Evolutionary conservation across 2,797 vertebrate species (phyloP), one percentile per base, ranked within the genome.

Genomic region (Tapirus indicus): DNA sequence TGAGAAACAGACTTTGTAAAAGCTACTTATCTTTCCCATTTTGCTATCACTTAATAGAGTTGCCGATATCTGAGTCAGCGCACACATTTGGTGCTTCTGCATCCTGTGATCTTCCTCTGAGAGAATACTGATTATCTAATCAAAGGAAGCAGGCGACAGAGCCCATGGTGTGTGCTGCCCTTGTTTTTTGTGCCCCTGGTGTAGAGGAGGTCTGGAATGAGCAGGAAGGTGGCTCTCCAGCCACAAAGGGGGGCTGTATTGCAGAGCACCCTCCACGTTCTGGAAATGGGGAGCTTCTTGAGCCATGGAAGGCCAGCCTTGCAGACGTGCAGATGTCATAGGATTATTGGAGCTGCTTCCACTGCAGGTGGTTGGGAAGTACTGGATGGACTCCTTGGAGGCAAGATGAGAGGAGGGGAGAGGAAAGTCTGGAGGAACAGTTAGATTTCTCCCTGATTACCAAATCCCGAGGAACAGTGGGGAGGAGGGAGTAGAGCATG

Each of bases 401-500:
- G 88, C 84, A 0, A 17, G 71, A 38, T 21, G 69, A 23, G 52
- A 54, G 88, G 92, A 23, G 4, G 47, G 72, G 90, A 58, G 54
- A 54, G 75, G 85, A 13, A 54, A 32, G 66, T 16, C 87, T 84
- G 93, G 89, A 69, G 35, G 90, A 66, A 47, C 41, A 27, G 79
- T 64, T 23, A 35, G 75, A 92, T 97, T 90, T 90, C 91, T 97
- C 92, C 52, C 77, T 5, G 75, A 58, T 94, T 85, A 95, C 96
- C 49, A 92, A 95, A 92, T 78, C 14, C 4, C 0, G 7, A 56
- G 92, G 54, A 9, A 25, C 35, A 44, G 44, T 6, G 8, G 85
- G 41, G 32, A 41, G 58, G 18, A 12, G 60, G 75, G 32, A 8
- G 10, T 0, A 0, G 54, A 89, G 60, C 52, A 0, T 0, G 0